These are phyloP conservation scores for Ophion ellenae DNA, from an alignment of 2,888 invertebrate genomes.

Conservation along the genomic window DNA sequence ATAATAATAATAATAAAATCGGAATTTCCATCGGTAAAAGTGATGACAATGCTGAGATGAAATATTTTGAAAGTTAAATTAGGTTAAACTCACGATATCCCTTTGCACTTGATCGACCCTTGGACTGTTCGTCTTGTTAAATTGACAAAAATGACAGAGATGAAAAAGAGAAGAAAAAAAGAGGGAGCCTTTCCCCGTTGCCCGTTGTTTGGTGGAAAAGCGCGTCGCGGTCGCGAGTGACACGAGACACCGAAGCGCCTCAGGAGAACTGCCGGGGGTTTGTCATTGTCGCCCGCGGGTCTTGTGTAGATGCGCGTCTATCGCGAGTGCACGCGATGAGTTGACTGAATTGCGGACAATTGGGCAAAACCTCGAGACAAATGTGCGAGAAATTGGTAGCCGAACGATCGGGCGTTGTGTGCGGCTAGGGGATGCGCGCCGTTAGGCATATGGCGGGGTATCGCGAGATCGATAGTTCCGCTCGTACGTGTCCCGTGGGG, in stretches of 20 bases:
- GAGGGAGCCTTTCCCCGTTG: background rate
- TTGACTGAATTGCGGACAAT: background rate
- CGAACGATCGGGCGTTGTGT: constrained; percentile 18
- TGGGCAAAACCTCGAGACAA: constrained; percentile 14
- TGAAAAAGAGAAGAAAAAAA: background rate
- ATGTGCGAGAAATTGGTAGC: background rate
- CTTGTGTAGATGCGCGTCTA: background rate
- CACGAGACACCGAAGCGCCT: background rate
- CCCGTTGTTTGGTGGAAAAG: background rate
- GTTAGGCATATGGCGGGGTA: background rate
- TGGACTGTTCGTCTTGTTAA: background rate
- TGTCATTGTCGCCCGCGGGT: constrained; percentile 1
- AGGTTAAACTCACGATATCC: background rate
- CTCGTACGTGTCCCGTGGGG: constrained; percentile 27
- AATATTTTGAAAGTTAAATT: background rate
- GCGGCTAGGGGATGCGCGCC: background rate
- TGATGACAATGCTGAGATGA: too few relatives aligned
- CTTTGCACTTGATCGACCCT: background rate
- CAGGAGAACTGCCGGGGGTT: background rate
- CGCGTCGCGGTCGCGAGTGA: background rate
- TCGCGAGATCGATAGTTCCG: constrained; percentile 52
- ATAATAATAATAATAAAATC: background rate
- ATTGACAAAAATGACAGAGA: background rate
- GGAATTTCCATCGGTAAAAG: background rate
- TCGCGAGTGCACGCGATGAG: background rate